Conservation (phyloP, 2,888 invertebrate species). For the Linnaemya vulpina region DNA sequence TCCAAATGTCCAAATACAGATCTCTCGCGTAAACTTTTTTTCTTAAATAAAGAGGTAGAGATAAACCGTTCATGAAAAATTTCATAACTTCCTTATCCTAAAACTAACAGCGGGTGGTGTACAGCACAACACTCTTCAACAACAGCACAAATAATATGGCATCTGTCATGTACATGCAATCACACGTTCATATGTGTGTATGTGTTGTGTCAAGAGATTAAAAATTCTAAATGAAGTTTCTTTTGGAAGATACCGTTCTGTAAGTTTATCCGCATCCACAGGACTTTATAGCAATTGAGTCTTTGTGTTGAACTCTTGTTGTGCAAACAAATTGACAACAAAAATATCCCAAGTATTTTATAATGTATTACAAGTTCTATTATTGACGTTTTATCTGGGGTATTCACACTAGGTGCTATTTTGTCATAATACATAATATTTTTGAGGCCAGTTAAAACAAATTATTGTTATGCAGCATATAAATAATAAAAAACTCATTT, state of each 20-base stretch:
- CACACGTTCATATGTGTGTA: not conserved
- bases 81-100: not conserved
- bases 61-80: no score
- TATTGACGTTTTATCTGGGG: not conserved
- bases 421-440: no score
- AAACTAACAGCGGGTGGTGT: conserved; percentile 49
- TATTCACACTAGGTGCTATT: no score
- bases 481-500: no score
- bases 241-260: conserved; percentile 29
- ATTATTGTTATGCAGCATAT: no score
- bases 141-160: not conserved
- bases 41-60: no score
- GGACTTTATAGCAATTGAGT: not conserved
- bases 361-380: conserved; percentile 20
- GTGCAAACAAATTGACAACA: conserved; percentile 64
- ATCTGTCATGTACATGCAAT: not conserved
- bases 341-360: conserved; percentile 59
- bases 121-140: not conserved
- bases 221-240: conserved; percentile 20
- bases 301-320: conserved; percentile 17
- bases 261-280: not conserved
- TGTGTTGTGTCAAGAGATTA: not conserved
- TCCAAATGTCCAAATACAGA: no score
- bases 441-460: no score
- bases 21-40: no score